These are phyloP conservation scores for Salminus brasiliensis DNA, from an alignment of 2,113 vertebrate species.

Conservation along the genomic window DNA sequence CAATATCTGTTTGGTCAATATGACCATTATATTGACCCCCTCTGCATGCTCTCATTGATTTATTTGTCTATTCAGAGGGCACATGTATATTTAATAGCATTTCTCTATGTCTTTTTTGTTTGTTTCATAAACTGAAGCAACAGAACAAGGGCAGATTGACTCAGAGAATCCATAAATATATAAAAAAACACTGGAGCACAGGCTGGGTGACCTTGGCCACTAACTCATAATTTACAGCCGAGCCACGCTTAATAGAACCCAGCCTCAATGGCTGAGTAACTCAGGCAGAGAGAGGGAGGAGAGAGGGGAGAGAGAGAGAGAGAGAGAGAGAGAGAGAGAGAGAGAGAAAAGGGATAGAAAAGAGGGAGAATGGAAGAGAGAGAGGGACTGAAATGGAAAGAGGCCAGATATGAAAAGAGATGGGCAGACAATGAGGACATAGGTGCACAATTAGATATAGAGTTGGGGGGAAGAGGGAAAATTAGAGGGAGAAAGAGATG, in stretches of 20 bases:
- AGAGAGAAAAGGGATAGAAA: neutral
- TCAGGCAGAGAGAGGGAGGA: conserved; percentile 32
- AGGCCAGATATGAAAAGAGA: neutral
- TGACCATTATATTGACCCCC: conserved; percentile 4
- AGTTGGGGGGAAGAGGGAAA: neutral
- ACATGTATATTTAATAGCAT: conserved; percentile 36
- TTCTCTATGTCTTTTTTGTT: conserved; percentile 6
- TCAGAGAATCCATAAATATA: conserved; percentile 44
- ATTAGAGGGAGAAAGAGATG: conserved; percentile 6
- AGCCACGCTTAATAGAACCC: conserved; percentile 50
- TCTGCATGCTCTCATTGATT: conserved; percentile 19
- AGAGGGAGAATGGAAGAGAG: neutral
- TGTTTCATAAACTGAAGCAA: conserved; percentile 17
- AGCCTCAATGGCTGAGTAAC: conserved; percentile 39
- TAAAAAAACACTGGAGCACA: conserved; percentile 32
- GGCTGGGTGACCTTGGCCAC: conserved; percentile 50
- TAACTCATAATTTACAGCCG: conserved; percentile 52
- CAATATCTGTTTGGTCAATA: neutral
- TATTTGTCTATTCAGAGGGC: neutral
- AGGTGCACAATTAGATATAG: conserved; percentile 8
- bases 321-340: neutral
- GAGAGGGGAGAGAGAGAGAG: conserved; percentile 1
- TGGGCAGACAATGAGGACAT: neutral
- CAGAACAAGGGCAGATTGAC: conserved; percentile 35
- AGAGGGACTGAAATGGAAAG: neutral